These are phyloP conservation scores for Pterois miles DNA, from an alignment of 2,797 vertebrate species.

Conservation along the genomic window DNA sequence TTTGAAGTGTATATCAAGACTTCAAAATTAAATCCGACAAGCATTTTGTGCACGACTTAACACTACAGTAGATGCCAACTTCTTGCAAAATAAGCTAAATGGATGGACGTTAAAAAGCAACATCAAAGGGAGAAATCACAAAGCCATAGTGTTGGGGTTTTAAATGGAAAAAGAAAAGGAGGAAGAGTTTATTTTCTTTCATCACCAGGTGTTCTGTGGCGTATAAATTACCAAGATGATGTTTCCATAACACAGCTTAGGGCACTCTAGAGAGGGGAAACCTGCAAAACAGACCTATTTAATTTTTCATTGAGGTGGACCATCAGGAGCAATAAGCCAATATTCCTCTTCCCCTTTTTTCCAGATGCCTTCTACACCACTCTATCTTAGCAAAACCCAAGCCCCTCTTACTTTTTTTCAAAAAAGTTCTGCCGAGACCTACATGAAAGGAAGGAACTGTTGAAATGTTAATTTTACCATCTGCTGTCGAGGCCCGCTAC, in stretches of 20 bases:
- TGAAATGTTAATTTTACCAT: constrained; percentile 99
- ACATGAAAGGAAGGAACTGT: constrained; percentile 98
- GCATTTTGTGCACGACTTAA: constrained; percentile 58
- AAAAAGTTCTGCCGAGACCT: constrained; percentile 90
- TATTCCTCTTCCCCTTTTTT: constrained; percentile 96
- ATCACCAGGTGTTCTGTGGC: constrained; percentile 94
- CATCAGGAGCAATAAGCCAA: constrained; percentile 96
- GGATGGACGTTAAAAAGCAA: constrained; percentile 76
- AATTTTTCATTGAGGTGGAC: constrained; percentile 97
- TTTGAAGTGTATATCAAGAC: constrained; percentile 64
- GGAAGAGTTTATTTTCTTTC: constrained; percentile 88
- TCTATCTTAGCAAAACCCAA: constrained; percentile 91
- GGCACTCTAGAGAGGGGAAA: constrained; percentile 92
- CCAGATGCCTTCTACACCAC: constrained; percentile 97
- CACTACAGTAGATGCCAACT: constrained; percentile 53
- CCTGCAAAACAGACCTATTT: constrained; percentile 97
- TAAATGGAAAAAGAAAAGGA: constrained; percentile 60
- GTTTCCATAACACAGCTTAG: constrained; percentile 95
- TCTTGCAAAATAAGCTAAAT: constrained; percentile 54
- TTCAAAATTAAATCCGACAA: constrained; percentile 65
- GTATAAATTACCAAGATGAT: constrained; percentile 96
- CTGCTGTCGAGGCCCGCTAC: constrained; percentile 96
- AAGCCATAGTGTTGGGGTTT: constrained; percentile 69
- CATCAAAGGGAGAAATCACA: constrained; percentile 81
- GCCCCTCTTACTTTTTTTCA: constrained; percentile 77